Evolutionary conservation across 1,140 invertebrate genomes (phyloP).

Genomic region (Rhagoletis pomonella): DNA sequence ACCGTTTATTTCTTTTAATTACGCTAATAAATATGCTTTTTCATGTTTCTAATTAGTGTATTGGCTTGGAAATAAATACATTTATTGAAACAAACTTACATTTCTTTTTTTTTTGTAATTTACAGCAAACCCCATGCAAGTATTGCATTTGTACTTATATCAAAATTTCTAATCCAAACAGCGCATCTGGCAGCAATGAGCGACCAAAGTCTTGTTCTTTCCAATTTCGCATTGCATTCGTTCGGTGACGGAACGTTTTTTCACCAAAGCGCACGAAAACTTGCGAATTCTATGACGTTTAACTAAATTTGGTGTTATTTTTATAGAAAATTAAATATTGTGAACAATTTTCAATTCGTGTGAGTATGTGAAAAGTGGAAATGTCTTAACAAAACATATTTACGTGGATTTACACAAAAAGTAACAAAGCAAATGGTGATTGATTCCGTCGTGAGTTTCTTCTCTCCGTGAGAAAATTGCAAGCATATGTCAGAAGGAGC

Average conservation of each 20-base stretch:
- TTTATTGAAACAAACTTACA: too few species aligned
- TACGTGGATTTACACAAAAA: background rate
- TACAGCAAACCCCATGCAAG: too few species aligned
- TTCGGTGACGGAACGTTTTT: constrained; percentile 1
- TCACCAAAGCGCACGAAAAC: background rate
- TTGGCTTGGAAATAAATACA: too few species aligned
- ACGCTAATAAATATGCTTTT: too few species aligned
- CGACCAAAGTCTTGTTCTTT: background rate
- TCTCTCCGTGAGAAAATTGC: background rate
- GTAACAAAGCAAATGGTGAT: constrained; percentile 12
- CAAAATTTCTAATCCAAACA: too few species aligned
- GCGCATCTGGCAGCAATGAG: background rate
- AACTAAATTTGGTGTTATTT: background rate
- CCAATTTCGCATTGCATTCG: constrained; percentile 4
- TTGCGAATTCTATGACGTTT: background rate
- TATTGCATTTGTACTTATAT: too few species aligned
- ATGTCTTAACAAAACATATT: background rate
- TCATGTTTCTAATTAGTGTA: too few species aligned
- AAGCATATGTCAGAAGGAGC: background rate
- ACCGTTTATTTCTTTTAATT: too few species aligned
- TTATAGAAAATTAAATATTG: background rate
- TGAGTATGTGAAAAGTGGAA: background rate
- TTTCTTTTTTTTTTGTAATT: too few species aligned
- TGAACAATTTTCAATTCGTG: background rate
- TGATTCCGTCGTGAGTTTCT: background rate